Evolutionary conservation across 1,140 invertebrate genomes (phyloP).

Genomic region (Lethrus apterus): DNA sequence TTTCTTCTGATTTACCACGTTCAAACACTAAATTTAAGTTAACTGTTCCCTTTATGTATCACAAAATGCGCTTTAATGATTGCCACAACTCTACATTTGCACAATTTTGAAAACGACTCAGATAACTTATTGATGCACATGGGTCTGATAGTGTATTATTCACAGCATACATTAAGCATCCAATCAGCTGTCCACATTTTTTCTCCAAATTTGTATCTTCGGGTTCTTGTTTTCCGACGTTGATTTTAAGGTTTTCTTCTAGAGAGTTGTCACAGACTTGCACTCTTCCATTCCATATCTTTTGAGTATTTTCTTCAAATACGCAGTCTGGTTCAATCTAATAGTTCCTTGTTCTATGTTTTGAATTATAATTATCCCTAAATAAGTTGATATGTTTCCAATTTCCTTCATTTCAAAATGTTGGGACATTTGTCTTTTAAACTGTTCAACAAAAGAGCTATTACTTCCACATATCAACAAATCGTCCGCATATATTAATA

Average conservation of each 20-base stretch:
- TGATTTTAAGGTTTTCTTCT: constrained; percentile 4
- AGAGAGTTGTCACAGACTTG: constrained; percentile 1
- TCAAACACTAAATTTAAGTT: constrained; percentile 3
- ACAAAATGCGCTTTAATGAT: constrained; percentile 10
- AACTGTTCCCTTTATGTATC: constrained; percentile 11
- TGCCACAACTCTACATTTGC: constrained; percentile 10
- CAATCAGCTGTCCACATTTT: constrained; percentile 22
- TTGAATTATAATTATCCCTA: constrained; percentile 10
- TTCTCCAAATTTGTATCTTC: not conserved
- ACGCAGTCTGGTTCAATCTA: constrained; percentile 6
- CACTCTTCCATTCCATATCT: constrained; percentile 13
- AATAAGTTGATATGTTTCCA: not conserved
- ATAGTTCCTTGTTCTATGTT: not conserved
- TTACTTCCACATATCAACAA: constrained; percentile 5
- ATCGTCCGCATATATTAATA: constrained; percentile 16
- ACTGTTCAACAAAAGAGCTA: not conserved
- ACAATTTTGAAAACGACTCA: constrained; percentile 28
- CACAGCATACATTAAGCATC: constrained; percentile 32
- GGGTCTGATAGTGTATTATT: constrained; percentile 30
- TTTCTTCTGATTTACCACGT: constrained; percentile 1
- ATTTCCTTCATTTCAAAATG: constrained; percentile 10
- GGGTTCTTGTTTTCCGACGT: not conserved
- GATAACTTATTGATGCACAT: constrained; percentile 22
- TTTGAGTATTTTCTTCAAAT: constrained; percentile 10
- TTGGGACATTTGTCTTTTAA: not conserved